Evolutionary conservation across 2,888 invertebrate genomes (phyloP).

Genomic region (Chrysopilus asiliformis): DNA sequence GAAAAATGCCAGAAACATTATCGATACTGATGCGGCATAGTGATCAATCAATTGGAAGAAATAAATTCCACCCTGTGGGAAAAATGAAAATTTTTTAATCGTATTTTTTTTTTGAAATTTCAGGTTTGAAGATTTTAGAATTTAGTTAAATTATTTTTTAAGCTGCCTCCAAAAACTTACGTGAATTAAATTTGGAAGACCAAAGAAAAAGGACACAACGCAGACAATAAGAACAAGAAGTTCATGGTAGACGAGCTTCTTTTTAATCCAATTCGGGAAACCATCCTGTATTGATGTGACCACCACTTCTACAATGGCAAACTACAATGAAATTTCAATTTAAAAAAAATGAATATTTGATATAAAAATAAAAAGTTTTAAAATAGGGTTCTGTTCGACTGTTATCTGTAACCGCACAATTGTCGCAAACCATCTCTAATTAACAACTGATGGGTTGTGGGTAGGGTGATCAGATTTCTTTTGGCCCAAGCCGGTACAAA

Average conservation of each 20-base stretch:
- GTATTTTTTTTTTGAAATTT: neutral
- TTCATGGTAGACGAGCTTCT: conserved; percentile 71
- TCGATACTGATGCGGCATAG: conserved; percentile 83
- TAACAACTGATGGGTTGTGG: too few relatives aligned
- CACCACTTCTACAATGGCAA: conserved; percentile 88
- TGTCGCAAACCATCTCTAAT: too few relatives aligned
- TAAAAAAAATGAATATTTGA: too few relatives aligned
- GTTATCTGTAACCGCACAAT: too few relatives aligned
- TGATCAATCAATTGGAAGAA: conserved; percentile 86
- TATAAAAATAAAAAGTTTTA: too few relatives aligned
- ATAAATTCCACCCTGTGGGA: conserved; percentile 68
- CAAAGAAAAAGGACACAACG: conserved; percentile 66
- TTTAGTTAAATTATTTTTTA: neutral
- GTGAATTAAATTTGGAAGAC: conserved; percentile 77
- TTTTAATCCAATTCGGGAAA: conserved; percentile 76
- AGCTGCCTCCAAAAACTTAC: conserved; percentile 30
- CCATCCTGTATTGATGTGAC: conserved; percentile 89
- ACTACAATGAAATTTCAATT: conserved; percentile 57
- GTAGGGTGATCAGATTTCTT: too few relatives aligned
- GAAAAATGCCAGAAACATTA: conserved; percentile 85
- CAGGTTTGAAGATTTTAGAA: neutral
- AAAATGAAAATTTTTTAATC: neutral
- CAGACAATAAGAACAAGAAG: conserved; percentile 73
- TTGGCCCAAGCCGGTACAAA: too few relatives aligned
- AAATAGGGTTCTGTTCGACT: too few relatives aligned